Conservation (phyloP, 2,797 vertebrate genomes). For the Zenarchopterus dispar region DNA sequence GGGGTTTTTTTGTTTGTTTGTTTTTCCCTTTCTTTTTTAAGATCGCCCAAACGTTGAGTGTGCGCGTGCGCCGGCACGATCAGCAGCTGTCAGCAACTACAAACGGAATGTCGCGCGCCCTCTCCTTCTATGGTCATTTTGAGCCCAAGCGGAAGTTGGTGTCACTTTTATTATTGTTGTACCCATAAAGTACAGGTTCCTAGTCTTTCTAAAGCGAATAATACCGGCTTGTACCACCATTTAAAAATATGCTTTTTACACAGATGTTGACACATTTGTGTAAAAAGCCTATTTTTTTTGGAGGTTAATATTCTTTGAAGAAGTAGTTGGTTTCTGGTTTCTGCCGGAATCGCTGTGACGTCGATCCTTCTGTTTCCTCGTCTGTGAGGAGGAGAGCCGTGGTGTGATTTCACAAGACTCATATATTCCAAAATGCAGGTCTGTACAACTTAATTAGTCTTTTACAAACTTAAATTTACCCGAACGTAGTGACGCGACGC, state of each 20-base stretch:
- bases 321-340: slow-evolving; percentile 10
- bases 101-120: slow-evolving; percentile 64
- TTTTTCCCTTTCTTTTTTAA: too few species aligned
- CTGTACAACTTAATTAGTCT: neutral
- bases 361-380: slow-evolving; percentile 72
- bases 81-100: slow-evolving; percentile 59
- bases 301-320: fast-evolving
- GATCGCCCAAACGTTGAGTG: too few species aligned
- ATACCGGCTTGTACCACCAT: fast-evolving
- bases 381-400: slow-evolving; percentile 21
- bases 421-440: slow-evolving; percentile 75
- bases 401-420: slow-evolving; percentile 62
- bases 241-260: too few species aligned
- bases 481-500: fast-evolving
- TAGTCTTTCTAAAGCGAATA: neutral
- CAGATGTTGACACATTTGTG: fast-evolving
- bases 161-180: slow-evolving; percentile 76
- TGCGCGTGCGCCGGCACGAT: neutral
- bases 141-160: slow-evolving; percentile 67
- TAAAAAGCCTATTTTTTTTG: neutral
- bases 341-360: slow-evolving; percentile 44
- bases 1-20: too few species aligned
- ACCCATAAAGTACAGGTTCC: neutral
- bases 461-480: neutral
- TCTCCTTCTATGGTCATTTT: slow-evolving; percentile 75